phyloP scores from a whole-genome alignment of 37 sponge, comb jelly and placozoan species.

The Bolinopsis microptera region DNA sequence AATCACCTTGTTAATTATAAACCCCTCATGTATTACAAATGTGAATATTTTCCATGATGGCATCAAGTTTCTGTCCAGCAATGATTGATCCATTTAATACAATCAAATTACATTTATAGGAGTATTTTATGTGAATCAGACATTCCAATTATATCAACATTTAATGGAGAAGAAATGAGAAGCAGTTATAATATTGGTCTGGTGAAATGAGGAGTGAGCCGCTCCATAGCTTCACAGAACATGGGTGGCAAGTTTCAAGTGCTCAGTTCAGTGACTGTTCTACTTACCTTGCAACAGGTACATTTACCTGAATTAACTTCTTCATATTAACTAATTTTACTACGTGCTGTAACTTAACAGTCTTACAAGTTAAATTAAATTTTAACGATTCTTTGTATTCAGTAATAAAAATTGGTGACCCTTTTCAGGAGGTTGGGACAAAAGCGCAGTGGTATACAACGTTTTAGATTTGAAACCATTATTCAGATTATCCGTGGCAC shows the following conservation, averaged over 20 bases:
- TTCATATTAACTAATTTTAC: no score
- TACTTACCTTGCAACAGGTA: background rate
- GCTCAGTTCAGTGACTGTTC: conserved; percentile 30
- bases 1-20: no score
- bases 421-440: conserved; percentile 44
- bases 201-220: conserved; percentile 44
- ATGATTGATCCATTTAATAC: no score
- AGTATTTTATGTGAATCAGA: background rate
- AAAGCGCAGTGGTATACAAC: background rate
- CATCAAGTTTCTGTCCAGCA: no score
- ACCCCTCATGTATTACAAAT: no score
- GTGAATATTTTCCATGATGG: no score
- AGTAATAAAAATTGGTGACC: no score
- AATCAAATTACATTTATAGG: no score
- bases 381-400: no score
- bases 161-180: background rate
- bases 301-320: background rate
- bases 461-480: conserved; percentile 23
- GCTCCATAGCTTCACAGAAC: conserved; percentile 4
- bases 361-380: no score
- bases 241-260: conserved; percentile 51
- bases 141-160: no score
- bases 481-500: background rate
- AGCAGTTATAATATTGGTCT: background rate
- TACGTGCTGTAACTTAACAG: no score